phyloP scores from a whole-genome alignment of 1,140 invertebrate genomes.

The Formica selysi region DNA sequence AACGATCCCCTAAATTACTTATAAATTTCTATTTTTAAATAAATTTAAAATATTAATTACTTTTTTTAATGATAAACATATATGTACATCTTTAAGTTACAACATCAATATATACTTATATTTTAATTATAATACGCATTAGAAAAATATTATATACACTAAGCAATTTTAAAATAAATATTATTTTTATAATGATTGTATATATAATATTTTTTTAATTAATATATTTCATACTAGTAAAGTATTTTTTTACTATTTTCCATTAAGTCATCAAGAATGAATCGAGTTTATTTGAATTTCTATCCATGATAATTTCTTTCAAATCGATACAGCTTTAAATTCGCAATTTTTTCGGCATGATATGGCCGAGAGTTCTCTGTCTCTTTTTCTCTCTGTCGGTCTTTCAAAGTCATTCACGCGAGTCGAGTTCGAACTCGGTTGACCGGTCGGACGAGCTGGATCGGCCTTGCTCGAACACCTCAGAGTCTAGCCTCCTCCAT shows the following conservation, averaged over 20 bases:
- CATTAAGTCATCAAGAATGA: not conserved
- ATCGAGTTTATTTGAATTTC: not conserved
- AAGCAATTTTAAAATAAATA: slow-evolving; percentile 6
- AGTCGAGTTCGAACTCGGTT: slow-evolving; percentile 73
- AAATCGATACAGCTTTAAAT: not conserved
- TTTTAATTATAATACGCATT: no score
- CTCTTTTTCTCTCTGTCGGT: slow-evolving; percentile 16
- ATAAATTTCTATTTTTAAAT: not conserved
- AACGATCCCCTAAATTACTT: not conserved
- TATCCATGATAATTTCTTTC: not conserved
- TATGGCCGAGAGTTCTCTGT: slow-evolving; percentile 29
- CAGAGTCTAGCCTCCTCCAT: slow-evolving; percentile 74
- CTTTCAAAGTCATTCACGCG: slow-evolving; percentile 64
- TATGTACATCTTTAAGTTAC: not conserved
- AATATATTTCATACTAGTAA: not conserved
- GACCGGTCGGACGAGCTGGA: slow-evolving; percentile 77
- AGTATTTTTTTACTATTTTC: not conserved
- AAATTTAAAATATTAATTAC: not conserved
- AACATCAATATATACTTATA: not conserved
- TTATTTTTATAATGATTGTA: not conserved
- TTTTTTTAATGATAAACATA: not conserved
- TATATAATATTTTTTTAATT: not conserved
- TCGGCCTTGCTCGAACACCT: slow-evolving; percentile 75
- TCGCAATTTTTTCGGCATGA: slow-evolving; percentile 6
- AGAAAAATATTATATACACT: not conserved